Evolutionary conservation across 1,140 invertebrate species (phyloP), one percentile per base, ranked within the genome.

Genomic region (Probaryconus sp.): DNA sequence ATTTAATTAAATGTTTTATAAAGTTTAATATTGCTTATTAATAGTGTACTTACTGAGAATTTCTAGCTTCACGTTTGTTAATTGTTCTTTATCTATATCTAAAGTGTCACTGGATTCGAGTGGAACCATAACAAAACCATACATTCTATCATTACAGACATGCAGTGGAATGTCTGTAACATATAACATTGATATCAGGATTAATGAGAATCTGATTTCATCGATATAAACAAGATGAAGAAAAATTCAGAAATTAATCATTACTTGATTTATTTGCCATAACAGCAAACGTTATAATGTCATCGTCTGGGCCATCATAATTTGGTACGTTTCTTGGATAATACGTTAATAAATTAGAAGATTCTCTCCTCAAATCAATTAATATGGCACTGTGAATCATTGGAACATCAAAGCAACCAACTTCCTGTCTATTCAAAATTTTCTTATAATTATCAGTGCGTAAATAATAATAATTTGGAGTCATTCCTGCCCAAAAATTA

Each of bases 401-500:
- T 0, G 97, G 95, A 0, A 99, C 97, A 13, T 89, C 50, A 79
- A 94, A 95, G 81, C 94, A 94, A 1, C 96, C 97, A 1, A 83
- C 80, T 38, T 91, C 90, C 71, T 95, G 89, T 9, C 91, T 83
- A 60, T 93, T 90, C 37, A 97, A 85, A 33, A 98, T 96, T 0
- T 92, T 91, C 74, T 93, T 91, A 80, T 98, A 99, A 48, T 95
- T 92, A 5, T 96, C 92, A 0, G 95, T 96, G 83, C 96, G 89
- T 42, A 91, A 83, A 82, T 99, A 99, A 83, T 98, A 99, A 84
- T 94, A 97, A 63, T 96, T 89, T 2, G 92, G 86, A 1, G 92
- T 92, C 94, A 98, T 97, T 6, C 94, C 97, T 77, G 94, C 93
- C 97, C 97, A 99, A 87, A 97, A 99, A 85, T 99, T 99, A 10